A percentile compares a stretch with the other conserved stretches of the same genome.
Conservation (phyloP, 2,888 invertebrate species). For the Cantharis lateralis region DNA sequence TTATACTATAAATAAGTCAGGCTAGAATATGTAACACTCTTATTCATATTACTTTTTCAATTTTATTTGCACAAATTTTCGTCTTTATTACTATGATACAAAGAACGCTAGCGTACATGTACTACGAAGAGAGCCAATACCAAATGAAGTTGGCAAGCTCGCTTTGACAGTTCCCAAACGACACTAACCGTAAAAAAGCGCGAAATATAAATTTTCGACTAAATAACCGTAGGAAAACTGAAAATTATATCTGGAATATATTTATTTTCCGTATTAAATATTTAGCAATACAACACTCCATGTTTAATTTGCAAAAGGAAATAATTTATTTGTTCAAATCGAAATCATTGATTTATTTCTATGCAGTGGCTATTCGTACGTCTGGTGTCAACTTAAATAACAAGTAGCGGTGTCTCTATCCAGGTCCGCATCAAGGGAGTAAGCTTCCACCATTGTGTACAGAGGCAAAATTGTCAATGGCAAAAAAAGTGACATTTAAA, state of each 20-base stretch:
- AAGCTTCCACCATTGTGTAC: too few relatives aligned
- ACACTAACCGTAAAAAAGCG: background rate
- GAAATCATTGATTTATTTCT: background rate
- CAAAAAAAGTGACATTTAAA: too few relatives aligned
- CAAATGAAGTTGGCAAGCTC: slow-evolving; percentile 45
- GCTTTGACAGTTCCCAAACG: slow-evolving; percentile 30
- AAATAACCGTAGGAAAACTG: background rate
- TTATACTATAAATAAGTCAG: slow-evolving; percentile 31
- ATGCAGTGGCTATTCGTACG: background rate
- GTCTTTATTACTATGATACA: slow-evolving; percentile 30
- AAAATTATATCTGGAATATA: background rate
- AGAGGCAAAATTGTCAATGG: too few relatives aligned
- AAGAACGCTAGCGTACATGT: slow-evolving; percentile 33
- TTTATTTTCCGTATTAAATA: background rate
- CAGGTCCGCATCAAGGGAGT: too few relatives aligned
- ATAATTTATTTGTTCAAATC: background rate
- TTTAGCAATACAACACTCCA: background rate
- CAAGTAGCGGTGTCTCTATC: too few relatives aligned
- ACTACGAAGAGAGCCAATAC: slow-evolving; percentile 34
- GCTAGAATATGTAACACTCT: slow-evolving; percentile 27
- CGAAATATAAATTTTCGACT: background rate
- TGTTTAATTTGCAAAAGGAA: background rate
- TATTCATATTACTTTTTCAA: slow-evolving; percentile 27
- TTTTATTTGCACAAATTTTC: slow-evolving; percentile 17
- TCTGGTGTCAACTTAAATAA: background rate